Conservation (phyloP, 2,113 vertebrate genomes). For the Stictonetta naevosa region DNA sequence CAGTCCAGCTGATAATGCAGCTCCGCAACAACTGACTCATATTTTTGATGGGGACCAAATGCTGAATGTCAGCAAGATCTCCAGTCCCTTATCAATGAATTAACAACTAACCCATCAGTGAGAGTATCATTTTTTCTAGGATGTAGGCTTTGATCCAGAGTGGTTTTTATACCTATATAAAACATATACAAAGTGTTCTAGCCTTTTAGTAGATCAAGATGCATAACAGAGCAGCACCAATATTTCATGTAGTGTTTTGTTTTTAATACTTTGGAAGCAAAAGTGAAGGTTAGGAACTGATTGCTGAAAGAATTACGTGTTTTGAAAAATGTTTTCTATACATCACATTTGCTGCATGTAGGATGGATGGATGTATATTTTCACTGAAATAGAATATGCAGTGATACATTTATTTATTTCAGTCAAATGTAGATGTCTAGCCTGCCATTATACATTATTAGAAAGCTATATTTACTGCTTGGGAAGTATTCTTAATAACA, state of each 20-base stretch:
- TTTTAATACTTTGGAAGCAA: not conserved
- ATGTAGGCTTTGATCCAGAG: not conserved
- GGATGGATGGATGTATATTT: not conserved
- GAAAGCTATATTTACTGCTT: constrained; percentile 14
- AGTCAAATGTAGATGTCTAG: constrained; percentile 16
- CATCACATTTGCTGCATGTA: not conserved
- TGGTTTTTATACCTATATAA: not conserved
- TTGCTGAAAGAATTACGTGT: not conserved
- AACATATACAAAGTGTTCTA: not conserved
- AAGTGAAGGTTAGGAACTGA: not conserved
- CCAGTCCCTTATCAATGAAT: not conserved
- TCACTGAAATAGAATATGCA: not conserved
- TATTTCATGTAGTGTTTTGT: not conserved
- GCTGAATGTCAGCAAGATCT: not conserved
- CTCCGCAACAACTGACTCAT: not conserved
- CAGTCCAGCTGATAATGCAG: not conserved
- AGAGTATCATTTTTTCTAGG: not conserved
- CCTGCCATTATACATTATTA: not conserved
- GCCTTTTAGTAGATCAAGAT: not conserved
- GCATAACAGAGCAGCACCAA: not conserved
- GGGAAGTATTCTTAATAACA: constrained; percentile 41
- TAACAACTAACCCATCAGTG: not conserved
- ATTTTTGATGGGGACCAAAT: not conserved
- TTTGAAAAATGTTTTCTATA: not conserved
- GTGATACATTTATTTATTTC: constrained; percentile 25